These are phyloP conservation scores for Lytechinus variegatus DNA, from an alignment of 35 echinoderm and acorn worm species.

Conservation along the genomic window DNA sequence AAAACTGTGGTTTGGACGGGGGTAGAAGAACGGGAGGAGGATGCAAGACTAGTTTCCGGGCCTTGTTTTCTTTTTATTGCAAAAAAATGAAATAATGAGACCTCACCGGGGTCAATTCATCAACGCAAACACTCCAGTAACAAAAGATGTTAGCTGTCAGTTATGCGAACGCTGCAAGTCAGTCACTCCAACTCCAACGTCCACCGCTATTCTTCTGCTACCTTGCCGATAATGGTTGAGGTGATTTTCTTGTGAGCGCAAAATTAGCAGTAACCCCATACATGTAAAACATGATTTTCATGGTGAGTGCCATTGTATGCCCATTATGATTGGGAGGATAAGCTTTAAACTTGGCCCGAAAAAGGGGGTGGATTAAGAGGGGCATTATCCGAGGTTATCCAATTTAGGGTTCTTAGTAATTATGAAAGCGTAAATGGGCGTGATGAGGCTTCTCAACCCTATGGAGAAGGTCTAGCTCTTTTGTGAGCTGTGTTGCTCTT, in stretches of 20 bases:
- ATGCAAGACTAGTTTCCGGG: conserved; percentile 19
- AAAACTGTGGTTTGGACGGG: not conserved
- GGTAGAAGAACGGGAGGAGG: not conserved
- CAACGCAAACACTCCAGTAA: not conserved
- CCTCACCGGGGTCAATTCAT: conserved; percentile 22
- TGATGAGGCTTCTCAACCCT: conserved; percentile 5
- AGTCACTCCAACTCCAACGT: not conserved
- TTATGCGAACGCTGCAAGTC: not conserved
- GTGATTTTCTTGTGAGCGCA: not conserved
- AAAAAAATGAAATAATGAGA: conserved; percentile 46
- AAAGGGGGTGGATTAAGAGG: not conserved
- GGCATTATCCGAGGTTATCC: conserved; percentile 27
- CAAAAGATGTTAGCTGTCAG: conserved; percentile 29
- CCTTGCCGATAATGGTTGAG: not conserved
- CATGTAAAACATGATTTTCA: conserved; percentile 20
- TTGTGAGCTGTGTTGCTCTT: conserved; percentile 21
- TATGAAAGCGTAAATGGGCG: not conserved
- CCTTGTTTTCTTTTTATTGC: conserved; percentile 40
- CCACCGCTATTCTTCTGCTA: not conserved
- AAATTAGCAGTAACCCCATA: conserved; percentile 10
- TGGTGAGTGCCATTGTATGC: not conserved
- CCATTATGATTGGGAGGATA: conserved; percentile 25
- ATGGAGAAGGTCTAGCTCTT: not conserved
- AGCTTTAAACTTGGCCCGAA: conserved; percentile 32
- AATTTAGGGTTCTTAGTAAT: not conserved